Conservation (phyloP, 92 coral and sea anemone species). For the Metridium senile region DNA sequence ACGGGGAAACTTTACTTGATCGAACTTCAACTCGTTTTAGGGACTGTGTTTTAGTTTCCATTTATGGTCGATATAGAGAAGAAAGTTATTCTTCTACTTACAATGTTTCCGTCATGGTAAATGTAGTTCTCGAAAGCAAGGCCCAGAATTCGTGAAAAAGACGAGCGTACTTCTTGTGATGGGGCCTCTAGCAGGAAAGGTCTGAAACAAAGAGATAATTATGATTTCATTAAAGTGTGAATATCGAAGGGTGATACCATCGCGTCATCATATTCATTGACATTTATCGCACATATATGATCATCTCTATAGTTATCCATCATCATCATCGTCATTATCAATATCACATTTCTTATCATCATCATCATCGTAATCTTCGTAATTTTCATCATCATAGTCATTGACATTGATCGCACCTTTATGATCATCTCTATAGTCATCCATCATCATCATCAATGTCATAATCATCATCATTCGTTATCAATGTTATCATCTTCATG, state of each 20-base stretch:
- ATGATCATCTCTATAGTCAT: background rate
- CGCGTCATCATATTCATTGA: too few species aligned
- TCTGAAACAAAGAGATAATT: slow-evolving; percentile 42
- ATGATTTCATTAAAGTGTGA: too few species aligned
- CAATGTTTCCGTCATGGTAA: slow-evolving; percentile 66
- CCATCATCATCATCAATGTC: background rate
- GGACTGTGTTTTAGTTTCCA: too few species aligned
- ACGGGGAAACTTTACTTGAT: too few species aligned
- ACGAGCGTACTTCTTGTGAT: slow-evolving; percentile 77
- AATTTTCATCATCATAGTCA: background rate
- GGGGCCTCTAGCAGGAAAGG: slow-evolving; percentile 86
- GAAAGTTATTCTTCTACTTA: too few species aligned
- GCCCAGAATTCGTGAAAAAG: slow-evolving; percentile 78
- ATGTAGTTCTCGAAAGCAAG: slow-evolving; percentile 70
- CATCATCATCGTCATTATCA: background rate
- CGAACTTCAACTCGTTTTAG: too few species aligned
- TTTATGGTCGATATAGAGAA: too few species aligned
- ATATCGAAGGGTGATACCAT: too few species aligned
- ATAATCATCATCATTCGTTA: background rate
- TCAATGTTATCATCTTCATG: background rate
- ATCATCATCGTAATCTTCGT: background rate
- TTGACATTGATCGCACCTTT: background rate
- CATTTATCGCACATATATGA: too few species aligned
- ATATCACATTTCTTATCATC: background rate
- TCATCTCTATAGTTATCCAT: too few species aligned